Evolutionary conservation across 1,140 invertebrate genomes (phyloP), one percentile per base, ranked within the genome.

Genomic region (Drosophila asahinai): DNA sequence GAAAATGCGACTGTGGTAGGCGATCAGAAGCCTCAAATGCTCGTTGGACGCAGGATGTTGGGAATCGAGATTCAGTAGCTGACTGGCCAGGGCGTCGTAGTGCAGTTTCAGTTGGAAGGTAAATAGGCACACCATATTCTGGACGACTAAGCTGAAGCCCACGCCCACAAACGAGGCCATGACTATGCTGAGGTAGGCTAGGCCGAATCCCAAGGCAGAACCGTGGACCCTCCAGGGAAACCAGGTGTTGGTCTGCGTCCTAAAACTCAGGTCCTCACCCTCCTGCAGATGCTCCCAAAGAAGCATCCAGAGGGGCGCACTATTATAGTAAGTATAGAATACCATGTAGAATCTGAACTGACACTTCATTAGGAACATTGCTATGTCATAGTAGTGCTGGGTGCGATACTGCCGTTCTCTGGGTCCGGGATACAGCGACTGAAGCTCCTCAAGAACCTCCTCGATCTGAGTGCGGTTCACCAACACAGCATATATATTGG

Each of bases 171-270:
- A 27, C 0, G 90, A 90, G 0, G 65, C 81, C 12, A 77, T 1
- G 8, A 62, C 48, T 40, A 91, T 81, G 36, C 65, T 78, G 0
- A 89, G 4, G 47, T 81, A 81, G 8, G 75, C 63, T 0, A 27
- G 6, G 0, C 40, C 4, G 36, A 90, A 92, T 8, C 66, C 51
- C 2, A 63, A 0, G 0, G 19, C 4, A 1, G 84, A 74, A 2
- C 67, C 51, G 0, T 55, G 19, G 14, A 68, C 67, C 0, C 61
- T 76, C 90, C 90, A 92, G 6, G 90, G 90, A 75, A 91, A 92
- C 90, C 90, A 92, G 14, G 90, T 92, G 59, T 84, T 80, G 7
- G 77, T 84, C 59, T 92, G 90, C 12, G 59, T 73, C 19, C 64
- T 83, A 43, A 63, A 92, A 1, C 42, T 60, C 4, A 86, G 30